These are phyloP conservation scores for Meiosimyza decipiens DNA, from an alignment of 2,888 invertebrate species.

Conservation along the genomic window DNA sequence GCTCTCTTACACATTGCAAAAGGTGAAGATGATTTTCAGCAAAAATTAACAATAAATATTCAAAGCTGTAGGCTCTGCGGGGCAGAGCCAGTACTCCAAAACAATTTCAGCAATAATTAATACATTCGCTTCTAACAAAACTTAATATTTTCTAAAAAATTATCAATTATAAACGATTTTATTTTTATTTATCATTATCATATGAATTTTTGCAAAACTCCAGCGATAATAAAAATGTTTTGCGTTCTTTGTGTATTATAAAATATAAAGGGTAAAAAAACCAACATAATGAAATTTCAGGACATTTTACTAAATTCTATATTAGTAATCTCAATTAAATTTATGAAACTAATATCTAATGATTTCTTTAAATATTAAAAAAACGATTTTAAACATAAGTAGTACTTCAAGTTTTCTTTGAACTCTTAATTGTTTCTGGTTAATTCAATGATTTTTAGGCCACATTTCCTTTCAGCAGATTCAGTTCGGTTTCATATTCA, in stretches of 20 bases:
- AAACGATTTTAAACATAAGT: neutral
- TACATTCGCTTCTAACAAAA: too few relatives aligned
- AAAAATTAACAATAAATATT: too few relatives aligned
- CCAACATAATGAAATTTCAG: neutral
- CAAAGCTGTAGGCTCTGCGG: too few relatives aligned
- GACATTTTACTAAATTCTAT: constrained; percentile 14
- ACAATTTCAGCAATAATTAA: too few relatives aligned
- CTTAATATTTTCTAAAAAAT: too few relatives aligned
- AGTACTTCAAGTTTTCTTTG: constrained; percentile 9
- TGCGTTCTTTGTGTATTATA: too few relatives aligned
- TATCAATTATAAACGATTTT: too few relatives aligned
- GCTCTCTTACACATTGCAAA: too few relatives aligned
- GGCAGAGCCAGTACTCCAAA: too few relatives aligned
- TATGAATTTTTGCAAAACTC: neutral
- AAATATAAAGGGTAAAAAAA: neutral
- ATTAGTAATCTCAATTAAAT: constrained; percentile 30
- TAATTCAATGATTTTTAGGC: constrained; percentile 37
- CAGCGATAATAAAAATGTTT: too few relatives aligned
- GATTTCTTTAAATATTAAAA: constrained; percentile 30
- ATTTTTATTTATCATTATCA: neutral
- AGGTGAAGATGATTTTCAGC: too few relatives aligned
- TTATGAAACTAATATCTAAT: constrained; percentile 33
- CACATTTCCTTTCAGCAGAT: constrained; percentile 58
- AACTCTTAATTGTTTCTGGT: neutral
- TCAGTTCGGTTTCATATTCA: constrained; percentile 61